These are phyloP conservation scores for Cosmia trapezina DNA, from an alignment of 2,888 invertebrate genomes.

Conservation along the genomic window DNA sequence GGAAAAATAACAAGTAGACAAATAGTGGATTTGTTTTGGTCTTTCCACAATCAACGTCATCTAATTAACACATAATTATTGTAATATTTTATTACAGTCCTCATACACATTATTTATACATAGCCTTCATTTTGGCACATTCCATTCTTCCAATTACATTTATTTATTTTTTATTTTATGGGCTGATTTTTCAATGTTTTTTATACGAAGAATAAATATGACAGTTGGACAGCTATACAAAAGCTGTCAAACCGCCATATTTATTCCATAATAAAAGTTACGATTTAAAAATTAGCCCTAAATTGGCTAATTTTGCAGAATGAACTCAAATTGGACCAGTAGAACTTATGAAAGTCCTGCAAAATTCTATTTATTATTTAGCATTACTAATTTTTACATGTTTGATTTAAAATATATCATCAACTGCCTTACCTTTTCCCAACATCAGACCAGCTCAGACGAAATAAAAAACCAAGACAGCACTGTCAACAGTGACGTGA, in stretches of 20 bases:
- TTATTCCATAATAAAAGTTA: too few relatives aligned
- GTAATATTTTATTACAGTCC: not conserved
- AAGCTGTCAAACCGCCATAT: too few relatives aligned
- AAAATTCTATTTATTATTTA: not conserved
- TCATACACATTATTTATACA: constrained; percentile 30
- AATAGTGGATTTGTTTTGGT: not conserved
- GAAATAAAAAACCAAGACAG: too few relatives aligned
- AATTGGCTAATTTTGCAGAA: constrained; percentile 13
- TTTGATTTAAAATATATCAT: not conserved
- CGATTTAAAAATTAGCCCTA: too few relatives aligned
- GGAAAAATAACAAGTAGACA: not conserved
- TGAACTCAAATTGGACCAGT: not conserved
- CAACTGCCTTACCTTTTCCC: too few relatives aligned
- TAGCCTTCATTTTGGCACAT: constrained; percentile 55
- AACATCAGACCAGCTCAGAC: too few relatives aligned
- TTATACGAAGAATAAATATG: too few relatives aligned
- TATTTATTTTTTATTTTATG: constrained; percentile 26
- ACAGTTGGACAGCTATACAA: too few relatives aligned
- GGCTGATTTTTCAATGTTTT: too few relatives aligned
- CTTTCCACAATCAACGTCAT: constrained; percentile 26
- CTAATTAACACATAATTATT: constrained; percentile 14
- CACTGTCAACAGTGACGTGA: too few relatives aligned
- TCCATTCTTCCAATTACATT: constrained; percentile 13
- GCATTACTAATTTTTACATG: not conserved
- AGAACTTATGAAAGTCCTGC: not conserved